Base-by-base conservation (phyloP, 2,797 vertebrate genomes). In the Schizopygopsis pylzovi region DNA sequence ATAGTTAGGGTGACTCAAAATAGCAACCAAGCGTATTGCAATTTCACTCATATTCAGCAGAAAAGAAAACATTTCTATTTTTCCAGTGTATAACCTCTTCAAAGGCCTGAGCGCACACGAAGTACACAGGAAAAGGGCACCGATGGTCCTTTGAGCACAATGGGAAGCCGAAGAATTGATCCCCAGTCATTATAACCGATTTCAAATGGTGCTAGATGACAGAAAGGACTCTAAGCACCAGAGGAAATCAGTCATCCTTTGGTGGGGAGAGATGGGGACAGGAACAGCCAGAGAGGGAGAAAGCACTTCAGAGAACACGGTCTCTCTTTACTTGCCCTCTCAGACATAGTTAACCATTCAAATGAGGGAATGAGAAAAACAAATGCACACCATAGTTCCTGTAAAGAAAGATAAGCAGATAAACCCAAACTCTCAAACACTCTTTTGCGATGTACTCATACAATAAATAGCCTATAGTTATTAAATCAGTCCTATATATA, bases 191-290 rank as follows among this genome's bases (percentile, higher is more conserved):
- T 97, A 99, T 99, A 99, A 99, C 98, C 98, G 98, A 99, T 99
- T 99, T 99, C 98, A 98, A 98, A 99, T 99, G 98, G 98, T 99
- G 98, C 98, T 99, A 99, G 98, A 99, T 96, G 96, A 95, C 95
- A 89, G 85, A 93, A 94, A 88, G 85, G 94, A 95, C 97, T 99
- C 98, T 97, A 97, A 96, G 95, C 98, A 99, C 97, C 98, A 99
- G 93, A 96, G 93, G 98, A 99, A 99, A 99, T 98, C 98, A 96
- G 98, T 99, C 96, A 99, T 99, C 97, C 95, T 97, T 96, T 94
- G 94, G 95, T 96, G 96, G 98, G 94, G 94, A 93, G 92, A 94
- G 33, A 65, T 67, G 41, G 49, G 68, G 49, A 16, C 18, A 88
- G 16, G 54, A 79, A 43, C 16, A 59, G 15, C 39, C 43, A 41